phyloP scores from a whole-genome alignment of 2,888 invertebrate genomes.

The Drosophila prostipennis region DNA sequence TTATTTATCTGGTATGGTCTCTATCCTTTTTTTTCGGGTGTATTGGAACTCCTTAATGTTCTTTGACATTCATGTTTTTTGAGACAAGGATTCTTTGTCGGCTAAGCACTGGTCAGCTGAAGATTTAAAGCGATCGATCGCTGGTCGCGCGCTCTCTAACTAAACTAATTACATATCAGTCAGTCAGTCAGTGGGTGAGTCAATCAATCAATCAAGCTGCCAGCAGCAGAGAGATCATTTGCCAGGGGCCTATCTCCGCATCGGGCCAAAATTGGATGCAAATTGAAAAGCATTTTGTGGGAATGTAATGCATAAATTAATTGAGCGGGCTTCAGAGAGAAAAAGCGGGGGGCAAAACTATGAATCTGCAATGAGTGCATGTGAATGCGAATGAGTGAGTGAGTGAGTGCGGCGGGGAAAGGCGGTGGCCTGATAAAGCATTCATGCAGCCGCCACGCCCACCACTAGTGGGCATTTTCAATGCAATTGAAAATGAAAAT shows the following conservation, averaged over 20 bases:
- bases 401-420: constrained; percentile 32
- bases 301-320: constrained; percentile 76
- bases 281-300: constrained; percentile 56
- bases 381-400: not conserved
- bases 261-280: constrained; percentile 54
- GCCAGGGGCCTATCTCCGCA: constrained; percentile 21
- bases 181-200: constrained; percentile 15
- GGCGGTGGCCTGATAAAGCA: constrained; percentile 48
- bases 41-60: no score
- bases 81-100: no score
- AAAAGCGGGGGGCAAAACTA: constrained; percentile 13
- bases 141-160: constrained; percentile 11
- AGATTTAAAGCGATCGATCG: not conserved
- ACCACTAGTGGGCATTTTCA: not conserved
- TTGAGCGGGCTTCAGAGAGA: constrained; percentile 51
- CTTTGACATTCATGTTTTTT: no score
- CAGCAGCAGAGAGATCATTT: constrained; percentile 26
- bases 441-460: constrained; percentile 25
- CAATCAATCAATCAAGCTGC: constrained; percentile 41
- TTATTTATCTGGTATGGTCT: not conserved
- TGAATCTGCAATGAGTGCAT: constrained; percentile 2
- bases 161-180: constrained; percentile 39
- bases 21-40: no score
- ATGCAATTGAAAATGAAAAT: constrained; percentile 60
- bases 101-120: not conserved